Base-by-base conservation (phyloP, 1,140 invertebrate species). In the Drosophila nigromelanica region DNA sequence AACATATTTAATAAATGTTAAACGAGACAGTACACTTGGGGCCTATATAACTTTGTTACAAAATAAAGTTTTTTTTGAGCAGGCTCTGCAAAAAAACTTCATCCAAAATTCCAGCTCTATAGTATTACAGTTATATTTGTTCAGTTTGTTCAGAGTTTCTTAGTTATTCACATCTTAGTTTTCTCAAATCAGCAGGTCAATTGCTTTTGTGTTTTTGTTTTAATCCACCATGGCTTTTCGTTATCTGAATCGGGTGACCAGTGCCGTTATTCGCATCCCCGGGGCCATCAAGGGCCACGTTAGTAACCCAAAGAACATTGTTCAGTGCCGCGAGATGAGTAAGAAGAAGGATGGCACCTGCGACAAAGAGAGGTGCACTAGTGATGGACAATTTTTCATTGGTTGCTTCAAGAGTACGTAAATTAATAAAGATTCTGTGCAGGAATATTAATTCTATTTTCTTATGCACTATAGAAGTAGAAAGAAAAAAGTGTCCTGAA, bases 341-440 rank as follows among this genome's bases (percentile, higher is more conserved):
- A 40, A 42, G 11, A 77, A 48, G 24, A 42, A 47, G 24, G 18
- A 18, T 14, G 14, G 37, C 40, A 40, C 50, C 11, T 14, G 5
- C 6, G 33, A 7, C 6, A 70, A 62, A 24, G 39, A 24, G 55
- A 56, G 18, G 1, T 48, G 15, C 24, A 43, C 7, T 64, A 45
- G 6, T 21, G 27, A 0, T 30, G 35, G 18, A 24, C 77, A 66
- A 12, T 76, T 80, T 21, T 55, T 39, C 15, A 61, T 24, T 4
- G 77, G 43, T 8, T 80, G 77, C 15, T 80, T 63, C 33, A 66
- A 72, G 8, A 71, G 76, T 80, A 48, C 24, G 58, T 61, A 42
- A n/a, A 47, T 14, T 4, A 30, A 24, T 11, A 35, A 5, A 4
- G 1, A 27, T 33, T 12, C 11, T 18, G 10, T 7, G 5, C 15